Conservation (phyloP, 92 coral and sea anemone genomes). For the Phenganax subtilis region DNA sequence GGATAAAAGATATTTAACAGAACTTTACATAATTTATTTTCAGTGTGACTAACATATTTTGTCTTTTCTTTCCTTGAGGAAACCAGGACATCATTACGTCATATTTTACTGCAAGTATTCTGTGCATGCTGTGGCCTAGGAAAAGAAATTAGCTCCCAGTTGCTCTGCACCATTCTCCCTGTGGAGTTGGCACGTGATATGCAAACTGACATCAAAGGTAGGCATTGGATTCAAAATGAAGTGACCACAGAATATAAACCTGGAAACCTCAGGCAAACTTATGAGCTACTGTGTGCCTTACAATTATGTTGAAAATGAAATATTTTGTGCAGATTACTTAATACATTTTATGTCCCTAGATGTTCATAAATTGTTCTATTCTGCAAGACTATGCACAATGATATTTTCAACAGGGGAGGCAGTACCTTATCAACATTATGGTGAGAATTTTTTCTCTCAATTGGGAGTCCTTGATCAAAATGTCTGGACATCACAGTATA, state of each 20-base stretch:
- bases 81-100: constrained; percentile 68
- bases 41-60: neutral
- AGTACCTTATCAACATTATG: constrained; percentile 73
- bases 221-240: neutral
- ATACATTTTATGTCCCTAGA: constrained; percentile 40
- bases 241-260: neutral
- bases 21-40: neutral
- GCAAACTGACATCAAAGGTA: constrained; percentile 64
- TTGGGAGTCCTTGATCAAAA: neutral
- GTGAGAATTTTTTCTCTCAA: constrained; percentile 40
- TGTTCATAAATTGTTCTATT: constrained; percentile 56
- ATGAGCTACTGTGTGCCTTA: too few species aligned
- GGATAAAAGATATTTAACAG: too few species aligned
- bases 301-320: too few species aligned
- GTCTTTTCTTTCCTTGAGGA: constrained; percentile 52
- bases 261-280: too few species aligned
- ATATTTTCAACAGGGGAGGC: constrained; percentile 89
- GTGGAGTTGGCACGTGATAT: constrained; percentile 81
- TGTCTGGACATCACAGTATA: neutral
- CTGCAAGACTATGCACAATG: constrained; percentile 71
- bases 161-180: constrained; percentile 83
- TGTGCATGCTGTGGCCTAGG: constrained; percentile 77
- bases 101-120: constrained; percentile 61
- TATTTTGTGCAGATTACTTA: too few species aligned
- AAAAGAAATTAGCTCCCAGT: constrained; percentile 65